These are phyloP conservation scores for Elachura formosa DNA, from an alignment of 2,113 vertebrate genomes.

Conservation along the genomic window DNA sequence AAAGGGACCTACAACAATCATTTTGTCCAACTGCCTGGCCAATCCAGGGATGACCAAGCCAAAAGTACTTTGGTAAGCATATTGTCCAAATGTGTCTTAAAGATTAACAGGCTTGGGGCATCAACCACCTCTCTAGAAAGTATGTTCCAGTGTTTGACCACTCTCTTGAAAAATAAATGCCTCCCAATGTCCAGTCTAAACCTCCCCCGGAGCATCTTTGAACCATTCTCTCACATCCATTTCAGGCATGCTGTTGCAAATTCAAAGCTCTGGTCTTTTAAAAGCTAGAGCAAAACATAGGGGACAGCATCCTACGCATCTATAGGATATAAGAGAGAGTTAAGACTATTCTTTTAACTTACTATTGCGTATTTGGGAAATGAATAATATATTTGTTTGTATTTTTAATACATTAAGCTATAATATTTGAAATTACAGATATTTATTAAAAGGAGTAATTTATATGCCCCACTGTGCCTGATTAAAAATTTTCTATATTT, in stretches of 20 bases:
- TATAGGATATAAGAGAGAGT: background rate
- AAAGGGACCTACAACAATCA: fast-evolving
- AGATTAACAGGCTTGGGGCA: background rate
- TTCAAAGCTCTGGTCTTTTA: background rate
- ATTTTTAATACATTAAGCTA: background rate
- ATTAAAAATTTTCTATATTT: background rate
- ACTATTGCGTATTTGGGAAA: background rate
- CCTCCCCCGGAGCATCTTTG: background rate
- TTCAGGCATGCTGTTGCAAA: background rate
- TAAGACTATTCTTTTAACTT: background rate
- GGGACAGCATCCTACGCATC: background rate
- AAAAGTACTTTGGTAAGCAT: background rate
- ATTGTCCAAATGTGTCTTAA: background rate
- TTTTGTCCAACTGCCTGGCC: background rate
- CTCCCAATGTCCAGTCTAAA: background rate
- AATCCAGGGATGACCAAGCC: background rate
- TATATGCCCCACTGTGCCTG: background rate
- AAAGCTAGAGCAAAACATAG: background rate
- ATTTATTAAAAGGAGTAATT: background rate
- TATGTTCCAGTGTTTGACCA: background rate
- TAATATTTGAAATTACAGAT: background rate
- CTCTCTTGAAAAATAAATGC: background rate
- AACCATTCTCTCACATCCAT: background rate
- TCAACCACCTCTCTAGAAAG: background rate
- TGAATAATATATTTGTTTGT: background rate